Base-by-base conservation (phyloP, 2,113 vertebrate genomes). In the Cnemophilus loriae region DNA sequence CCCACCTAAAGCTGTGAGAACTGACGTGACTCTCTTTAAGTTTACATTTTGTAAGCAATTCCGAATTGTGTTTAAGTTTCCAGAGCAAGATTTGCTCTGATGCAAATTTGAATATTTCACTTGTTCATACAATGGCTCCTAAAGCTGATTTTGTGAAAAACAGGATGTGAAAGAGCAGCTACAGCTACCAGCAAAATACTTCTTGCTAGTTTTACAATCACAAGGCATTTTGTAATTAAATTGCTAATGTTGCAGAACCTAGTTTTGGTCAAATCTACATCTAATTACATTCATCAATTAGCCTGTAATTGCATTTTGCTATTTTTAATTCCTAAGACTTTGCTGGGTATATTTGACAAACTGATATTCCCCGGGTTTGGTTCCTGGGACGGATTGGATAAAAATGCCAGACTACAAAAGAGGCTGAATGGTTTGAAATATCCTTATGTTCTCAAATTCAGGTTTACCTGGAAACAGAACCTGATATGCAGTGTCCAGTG, bases 221-320 rank as follows among this genome's bases (percentile, higher is more conserved):
- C 52, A 70, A 65, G 84, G 57, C 56, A 70, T 79, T 86, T 68
- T 89, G 68, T 69, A 92, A 94, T 89, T 89, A 74, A 87, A 87
- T 21, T 71, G 82, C 67, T 89, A 85, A 90, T 73, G 75, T 78
- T 92, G 93, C 88, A 80, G 92, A 95, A 92, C 69, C 67, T 52
- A 60, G 39, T 83, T 86, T 93, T 88, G 94, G 91, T 95, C 84
- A 88, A 90, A 86, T 81, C 79, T 19, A 78, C 67, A 53, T 42
- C 52, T 84, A 97, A 97, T 95, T 92, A 87, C 74, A 87, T 94
- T 89, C 78, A 95, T 95, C 90, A 76, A 94, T 93, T 89, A 97
- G 77, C 60, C 61, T 71, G 81, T 49, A 95, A 96, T 87, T 94
- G 87, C 84, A 39, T 94, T 95, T 81, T 63, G 56, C 83, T 70